These are phyloP conservation scores for Bombus huntii DNA, from an alignment of 1,140 invertebrate genomes.

Conservation along the genomic window DNA sequence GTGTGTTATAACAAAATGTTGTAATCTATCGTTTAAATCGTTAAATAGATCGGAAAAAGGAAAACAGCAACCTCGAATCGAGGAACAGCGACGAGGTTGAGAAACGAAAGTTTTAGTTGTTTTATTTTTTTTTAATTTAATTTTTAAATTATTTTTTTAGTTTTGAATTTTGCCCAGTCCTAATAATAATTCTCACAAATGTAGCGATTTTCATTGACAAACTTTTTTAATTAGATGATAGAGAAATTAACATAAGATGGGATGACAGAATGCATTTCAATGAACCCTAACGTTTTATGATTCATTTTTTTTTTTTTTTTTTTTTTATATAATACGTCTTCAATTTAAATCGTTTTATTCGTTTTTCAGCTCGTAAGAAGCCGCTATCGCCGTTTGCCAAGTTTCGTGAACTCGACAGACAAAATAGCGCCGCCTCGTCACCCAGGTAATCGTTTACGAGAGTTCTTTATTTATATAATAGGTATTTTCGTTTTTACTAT, in stretches of 20 bases:
- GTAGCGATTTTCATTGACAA: constrained; percentile 48
- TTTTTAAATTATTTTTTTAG: not conserved
- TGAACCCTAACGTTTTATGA: constrained; percentile 60
- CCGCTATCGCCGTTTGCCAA: constrained; percentile 93
- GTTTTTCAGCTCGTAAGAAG: constrained; percentile 86
- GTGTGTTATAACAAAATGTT: not conserved
- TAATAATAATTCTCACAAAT: constrained; percentile 56
- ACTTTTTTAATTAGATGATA: constrained; percentile 45
- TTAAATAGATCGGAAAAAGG: not conserved
- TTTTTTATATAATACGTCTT: not conserved
- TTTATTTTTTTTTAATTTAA: not conserved
- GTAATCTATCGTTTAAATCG: not conserved
- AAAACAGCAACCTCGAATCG: not conserved
- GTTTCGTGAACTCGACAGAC: constrained; percentile 94
- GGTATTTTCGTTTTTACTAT: constrained; percentile 1
- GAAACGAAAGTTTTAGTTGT: constrained; percentile 48
- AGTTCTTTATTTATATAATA: constrained; percentile 12
- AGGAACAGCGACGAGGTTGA: constrained; percentile 54
- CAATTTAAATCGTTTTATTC: constrained; percentile 29
- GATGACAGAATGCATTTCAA: constrained; percentile 62
- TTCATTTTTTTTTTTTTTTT: too few relatives aligned
- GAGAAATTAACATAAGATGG: constrained; percentile 66
- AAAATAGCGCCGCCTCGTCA: constrained; percentile 88
- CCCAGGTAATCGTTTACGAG: constrained; percentile 85
- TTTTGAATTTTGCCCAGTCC: constrained; percentile 35